Conservation (phyloP, 2,113 vertebrate genomes). For the Oryzias javanicus region DNA sequence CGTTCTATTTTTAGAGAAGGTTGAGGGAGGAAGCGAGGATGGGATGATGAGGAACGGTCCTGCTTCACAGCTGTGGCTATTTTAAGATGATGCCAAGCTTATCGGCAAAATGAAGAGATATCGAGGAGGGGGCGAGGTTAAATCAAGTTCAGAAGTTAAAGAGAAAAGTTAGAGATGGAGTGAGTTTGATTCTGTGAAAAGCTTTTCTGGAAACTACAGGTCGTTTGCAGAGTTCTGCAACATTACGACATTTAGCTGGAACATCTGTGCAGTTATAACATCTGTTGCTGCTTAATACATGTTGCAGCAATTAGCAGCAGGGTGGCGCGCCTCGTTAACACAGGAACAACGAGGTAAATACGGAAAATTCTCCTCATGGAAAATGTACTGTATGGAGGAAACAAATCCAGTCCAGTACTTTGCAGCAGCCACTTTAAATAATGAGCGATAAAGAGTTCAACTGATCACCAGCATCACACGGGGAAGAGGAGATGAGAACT, state of each 20-base stretch:
- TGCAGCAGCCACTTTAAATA: conserved; percentile 19
- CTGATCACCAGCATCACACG: no score
- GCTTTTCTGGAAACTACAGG: background rate
- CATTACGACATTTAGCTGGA: conserved; percentile 12
- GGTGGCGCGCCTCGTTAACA: conserved; percentile 36
- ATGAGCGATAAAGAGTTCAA: no score
- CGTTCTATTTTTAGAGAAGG: conserved; percentile 52
- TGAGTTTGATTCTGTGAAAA: background rate
- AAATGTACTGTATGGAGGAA: conserved; percentile 52
- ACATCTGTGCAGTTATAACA: conserved; percentile 40
- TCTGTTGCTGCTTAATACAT: conserved; percentile 53
- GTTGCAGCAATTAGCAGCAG: conserved; percentile 48
- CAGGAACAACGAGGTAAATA: conserved; percentile 54
- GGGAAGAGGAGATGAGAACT: no score
- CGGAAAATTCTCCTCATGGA: conserved; percentile 71
- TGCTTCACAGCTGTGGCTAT: conserved; percentile 20
- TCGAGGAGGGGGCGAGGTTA: conserved; percentile 24
- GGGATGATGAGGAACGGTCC: conserved; percentile 18
- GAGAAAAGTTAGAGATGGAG: conserved; percentile 8
- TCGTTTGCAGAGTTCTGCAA: conserved; percentile 14
- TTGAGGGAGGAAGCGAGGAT: conserved; percentile 30
- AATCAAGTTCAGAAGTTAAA: conserved; percentile 40
- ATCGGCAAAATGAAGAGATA: conserved; percentile 32
- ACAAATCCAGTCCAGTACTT: conserved; percentile 20
- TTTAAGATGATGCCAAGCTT: conserved; percentile 27